Base-by-base conservation (phyloP, 1,140 invertebrate genomes). In the Saxidomus purpurata region DNA sequence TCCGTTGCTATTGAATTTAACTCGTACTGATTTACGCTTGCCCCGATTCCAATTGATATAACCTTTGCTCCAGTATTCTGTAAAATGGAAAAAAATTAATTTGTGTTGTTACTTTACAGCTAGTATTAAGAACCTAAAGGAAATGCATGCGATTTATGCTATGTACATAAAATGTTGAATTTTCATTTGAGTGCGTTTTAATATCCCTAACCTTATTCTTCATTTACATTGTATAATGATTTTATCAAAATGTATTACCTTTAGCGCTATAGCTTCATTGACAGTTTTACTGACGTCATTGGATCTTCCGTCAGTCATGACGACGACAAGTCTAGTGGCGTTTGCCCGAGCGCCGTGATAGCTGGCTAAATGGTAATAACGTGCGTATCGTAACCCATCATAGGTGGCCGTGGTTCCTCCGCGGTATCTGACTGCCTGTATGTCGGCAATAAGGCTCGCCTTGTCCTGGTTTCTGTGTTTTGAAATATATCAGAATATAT, bases 241-340 rank as follows among this genome's bases (percentile, higher is more conserved):
- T n/a, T n/a, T n/a, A n/a, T n/a, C n/a, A n/a, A n/a, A n/a, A n/a
- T n/a, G n/a, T n/a, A n/a, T n/a, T n/a, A 74, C 43, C 61, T 91
- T 89, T 17, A 92, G 67, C 9, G 28, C 17, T 22, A 88, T 38
- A 13, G 92, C 90, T 63, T 92, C 83, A 9, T 25, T 43, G 22
- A 85, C 85, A 40, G 93, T 92, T 15, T 28, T 69, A 43, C 87
- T 67, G 31, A 80, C 40, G 31, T 86, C 89, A 22, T 67, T 47
- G 0, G 93, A 92, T 19, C 80, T 79, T 22, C 92, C 92, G 63
- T 93, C 93, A 11, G 92, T 92, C 43, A 93, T 47, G 1, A 93
- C 79, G 28, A 93, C 67, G 9, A 85, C 88, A 38, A 91, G 86
- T 55, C 89, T 89, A 9, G 81, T 61, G 8, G 88, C 92, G n/a